These are phyloP conservation scores for Tenthredo mesomela DNA, from an alignment of 2,888 invertebrate genomes.

Conservation along the genomic window DNA sequence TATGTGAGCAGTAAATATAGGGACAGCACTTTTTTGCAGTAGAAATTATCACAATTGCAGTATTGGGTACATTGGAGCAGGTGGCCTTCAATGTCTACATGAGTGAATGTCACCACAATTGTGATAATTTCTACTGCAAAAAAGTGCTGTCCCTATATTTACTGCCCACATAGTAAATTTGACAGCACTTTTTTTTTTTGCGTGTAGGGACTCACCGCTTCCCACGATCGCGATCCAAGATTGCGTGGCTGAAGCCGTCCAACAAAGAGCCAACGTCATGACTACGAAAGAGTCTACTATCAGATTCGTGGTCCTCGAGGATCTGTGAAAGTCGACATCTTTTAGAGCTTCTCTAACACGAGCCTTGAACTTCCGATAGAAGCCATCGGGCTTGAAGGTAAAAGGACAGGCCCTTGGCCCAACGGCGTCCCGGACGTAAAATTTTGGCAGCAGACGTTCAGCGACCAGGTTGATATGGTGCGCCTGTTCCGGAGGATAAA, in stretches of 20 bases:
- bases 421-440: constrained; percentile 83
- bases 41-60: too few species aligned
- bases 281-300: constrained; percentile 68
- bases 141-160: too few species aligned
- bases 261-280: constrained; percentile 59
- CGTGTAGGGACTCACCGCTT: constrained; percentile 70
- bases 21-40: too few species aligned
- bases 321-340: constrained; percentile 78
- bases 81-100: too few species aligned
- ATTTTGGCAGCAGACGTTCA: constrained; percentile 83
- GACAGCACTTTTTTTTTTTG: too few species aligned
- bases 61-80: too few species aligned
- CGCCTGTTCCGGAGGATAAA: constrained; percentile 65
- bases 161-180: too few species aligned
- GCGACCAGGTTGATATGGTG: constrained; percentile 84
- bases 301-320: constrained; percentile 70
- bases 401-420: constrained; percentile 85
- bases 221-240: constrained; percentile 68
- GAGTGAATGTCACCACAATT: too few species aligned
- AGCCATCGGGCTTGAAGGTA: constrained; percentile 87
- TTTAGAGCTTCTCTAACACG: constrained; percentile 81
- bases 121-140: too few species aligned
- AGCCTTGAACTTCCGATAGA: constrained; percentile 85
- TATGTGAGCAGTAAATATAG: too few species aligned
- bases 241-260: constrained; percentile 62